phyloP scores from a whole-genome alignment of 23 tunicate species.

The Ciona savignyi region DNA sequence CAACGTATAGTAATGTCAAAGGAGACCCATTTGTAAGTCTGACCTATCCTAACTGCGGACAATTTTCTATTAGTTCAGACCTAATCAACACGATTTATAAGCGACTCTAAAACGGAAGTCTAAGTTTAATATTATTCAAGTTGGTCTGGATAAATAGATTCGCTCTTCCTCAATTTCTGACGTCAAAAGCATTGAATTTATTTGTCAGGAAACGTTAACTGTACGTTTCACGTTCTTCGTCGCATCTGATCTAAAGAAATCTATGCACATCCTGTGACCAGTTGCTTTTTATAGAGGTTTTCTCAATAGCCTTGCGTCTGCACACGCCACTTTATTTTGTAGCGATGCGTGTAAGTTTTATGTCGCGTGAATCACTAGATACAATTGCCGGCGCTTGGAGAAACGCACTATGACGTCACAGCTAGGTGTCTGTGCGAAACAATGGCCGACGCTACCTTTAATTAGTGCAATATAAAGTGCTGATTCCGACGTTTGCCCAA shows the following conservation, averaged over 20 bases:
- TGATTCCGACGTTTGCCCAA: too few species aligned
- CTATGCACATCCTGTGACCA: not conserved
- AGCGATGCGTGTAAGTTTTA: not conserved
- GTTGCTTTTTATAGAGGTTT: not conserved
- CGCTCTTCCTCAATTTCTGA: not conserved
- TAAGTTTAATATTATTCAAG: not conserved
- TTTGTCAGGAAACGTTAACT: not conserved
- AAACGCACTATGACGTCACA: not conserved
- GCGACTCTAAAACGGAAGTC: not conserved
- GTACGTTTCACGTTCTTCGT: not conserved
- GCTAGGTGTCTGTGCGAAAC: not conserved
- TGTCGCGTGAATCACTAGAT: not conserved
- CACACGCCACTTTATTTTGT: not conserved
- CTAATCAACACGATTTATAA: too few species aligned
- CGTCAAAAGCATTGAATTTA: not conserved
- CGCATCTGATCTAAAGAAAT: not conserved
- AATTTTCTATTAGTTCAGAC: too few species aligned
- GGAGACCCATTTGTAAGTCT: too few species aligned
- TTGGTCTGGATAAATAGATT: not conserved
- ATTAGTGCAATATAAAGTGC: not conserved
- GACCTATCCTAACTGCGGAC: too few species aligned
- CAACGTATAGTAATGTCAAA: too few species aligned
- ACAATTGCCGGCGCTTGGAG: not conserved
- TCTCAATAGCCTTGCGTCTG: not conserved
- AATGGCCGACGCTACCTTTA: not conserved